Base-by-base conservation (phyloP, 92 coral and sea anemone genomes). In the Epizoanthus illoricatus region DNA sequence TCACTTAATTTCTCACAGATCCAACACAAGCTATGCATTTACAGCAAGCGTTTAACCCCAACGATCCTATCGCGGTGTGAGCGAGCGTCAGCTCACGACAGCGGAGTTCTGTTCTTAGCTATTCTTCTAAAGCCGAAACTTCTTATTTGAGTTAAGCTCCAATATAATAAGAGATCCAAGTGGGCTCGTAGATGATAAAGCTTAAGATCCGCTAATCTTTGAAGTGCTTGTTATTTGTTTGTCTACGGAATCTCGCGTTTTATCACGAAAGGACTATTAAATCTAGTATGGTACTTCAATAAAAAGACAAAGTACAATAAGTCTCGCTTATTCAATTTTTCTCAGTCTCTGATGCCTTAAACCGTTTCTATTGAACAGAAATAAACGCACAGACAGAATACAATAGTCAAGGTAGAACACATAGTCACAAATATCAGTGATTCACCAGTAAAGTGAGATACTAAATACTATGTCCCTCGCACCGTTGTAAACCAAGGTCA, bases 141-240 rank as follows among this genome's bases (percentile, higher is more conserved):
- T 21, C 41, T 40, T 20, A 66, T 41, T 41, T 78, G 57, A 40
- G 42, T 39, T 78, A 62, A 62, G 82, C 71, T 19, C 71, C 82
- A 78, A 42, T 78, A 62, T 24, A 78, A 16, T 56, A 78, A 19
- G 5, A 63, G 15, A 19, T 6, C 82, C 52, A 78, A 78, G 82
- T 78, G 82, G 82, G 20, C 0, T 59, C 28, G 71, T 63, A 66
- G 59, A 28, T 61, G 3, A 63, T 63, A 62, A 63, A 63, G 82
- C 67, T 78, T 78, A 78, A 43, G 82, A 78, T 63, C 82, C 23
- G 71, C 71, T 78, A 78, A 78, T 78, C 82, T 78, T 62, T 63
- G 43, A 78, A 78, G 82, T 78, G 71, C 60, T 63, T 61, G 61
- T 78, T 78, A 24, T 78, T 78, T 78, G 54, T 78, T 78, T 78